Percentiles rank a stretch among this genome's conserved stretches.
These are phyloP conservation scores for Nemoura dubitans DNA, from an alignment of 2,888 invertebrate genomes.

Conservation along the genomic window DNA sequence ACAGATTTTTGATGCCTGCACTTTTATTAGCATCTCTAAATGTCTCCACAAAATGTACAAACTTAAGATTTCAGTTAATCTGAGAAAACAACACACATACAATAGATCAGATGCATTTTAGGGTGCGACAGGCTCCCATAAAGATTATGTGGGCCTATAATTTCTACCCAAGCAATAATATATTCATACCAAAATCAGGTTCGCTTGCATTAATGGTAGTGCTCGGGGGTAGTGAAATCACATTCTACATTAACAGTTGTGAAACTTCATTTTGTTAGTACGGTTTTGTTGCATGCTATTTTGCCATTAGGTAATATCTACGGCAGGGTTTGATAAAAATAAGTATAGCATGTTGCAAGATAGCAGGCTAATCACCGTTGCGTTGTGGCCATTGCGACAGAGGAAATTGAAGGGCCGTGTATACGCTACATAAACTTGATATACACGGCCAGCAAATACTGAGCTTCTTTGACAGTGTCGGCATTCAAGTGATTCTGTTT, in stretches of 20 bases:
- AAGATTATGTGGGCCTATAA: background rate
- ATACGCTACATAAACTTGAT: background rate
- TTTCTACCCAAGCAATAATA: background rate
- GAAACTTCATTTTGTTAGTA: slow-evolving; percentile 4
- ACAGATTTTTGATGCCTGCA: too few relatives aligned
- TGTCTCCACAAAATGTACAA: too few relatives aligned
- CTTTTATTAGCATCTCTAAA: too few relatives aligned
- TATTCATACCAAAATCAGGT: background rate
- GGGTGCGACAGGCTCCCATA: background rate
- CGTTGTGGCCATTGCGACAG: background rate
- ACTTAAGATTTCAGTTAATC: too few relatives aligned
- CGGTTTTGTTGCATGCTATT: background rate
- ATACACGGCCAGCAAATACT: background rate
- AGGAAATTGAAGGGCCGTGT: background rate
- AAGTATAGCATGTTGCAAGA: slow-evolving; percentile 14
- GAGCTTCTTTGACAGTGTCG: background rate
- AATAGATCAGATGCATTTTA: background rate
- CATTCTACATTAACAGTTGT: slow-evolving; percentile 13
- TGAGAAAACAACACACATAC: too few relatives aligned
- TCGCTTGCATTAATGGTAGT: background rate
- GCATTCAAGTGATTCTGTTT: background rate
- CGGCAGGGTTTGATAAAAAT: slow-evolving; percentile 15
- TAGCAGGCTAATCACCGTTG: background rate
- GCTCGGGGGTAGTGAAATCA: background rate
- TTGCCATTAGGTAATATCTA: slow-evolving; percentile 29